Conservation (phyloP, 2,113 vertebrate species). For the Pleuronectes platessa region DNA sequence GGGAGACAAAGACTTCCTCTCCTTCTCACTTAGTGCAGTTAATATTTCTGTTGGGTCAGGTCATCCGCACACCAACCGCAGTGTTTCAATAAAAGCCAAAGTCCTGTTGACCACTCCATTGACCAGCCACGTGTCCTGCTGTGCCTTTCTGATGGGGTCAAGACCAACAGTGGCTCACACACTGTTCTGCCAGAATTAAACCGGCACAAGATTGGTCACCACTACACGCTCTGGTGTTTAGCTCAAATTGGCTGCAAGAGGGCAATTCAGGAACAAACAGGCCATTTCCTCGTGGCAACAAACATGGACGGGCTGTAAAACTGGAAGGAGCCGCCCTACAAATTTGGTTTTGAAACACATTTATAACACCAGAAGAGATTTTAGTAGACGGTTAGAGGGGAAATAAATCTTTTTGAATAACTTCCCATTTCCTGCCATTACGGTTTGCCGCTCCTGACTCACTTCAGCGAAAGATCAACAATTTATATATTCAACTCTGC, state of each 20-base stretch:
- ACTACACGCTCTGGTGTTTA: constrained; percentile 52
- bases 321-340: constrained; percentile 9
- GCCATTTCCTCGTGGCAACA: constrained; percentile 52
- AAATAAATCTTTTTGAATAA: constrained; percentile 21
- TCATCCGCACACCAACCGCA: constrained; percentile 52
- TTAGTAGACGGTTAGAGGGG: constrained; percentile 41
- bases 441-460: constrained; percentile 2
- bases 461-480: background rate
- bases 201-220: constrained; percentile 56
- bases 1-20: constrained; percentile 42
- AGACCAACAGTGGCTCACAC: constrained; percentile 66
- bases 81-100: constrained; percentile 68
- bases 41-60: constrained; percentile 61
- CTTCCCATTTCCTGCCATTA: constrained; percentile 43
- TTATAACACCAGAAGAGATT: constrained; percentile 14
- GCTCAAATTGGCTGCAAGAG: constrained; percentile 70
- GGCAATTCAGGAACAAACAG: constrained; percentile 65
- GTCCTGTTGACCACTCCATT: constrained; percentile 67
- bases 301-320: constrained; percentile 33
- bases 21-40: constrained; percentile 62
- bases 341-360: constrained; percentile 35
- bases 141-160: constrained; percentile 75
- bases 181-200: constrained; percentile 68
- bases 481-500: constrained; percentile 7
- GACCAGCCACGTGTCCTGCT: constrained; percentile 61